Base-by-base conservation (phyloP, 2,797 vertebrate species). In the Mus caroli region DNA sequence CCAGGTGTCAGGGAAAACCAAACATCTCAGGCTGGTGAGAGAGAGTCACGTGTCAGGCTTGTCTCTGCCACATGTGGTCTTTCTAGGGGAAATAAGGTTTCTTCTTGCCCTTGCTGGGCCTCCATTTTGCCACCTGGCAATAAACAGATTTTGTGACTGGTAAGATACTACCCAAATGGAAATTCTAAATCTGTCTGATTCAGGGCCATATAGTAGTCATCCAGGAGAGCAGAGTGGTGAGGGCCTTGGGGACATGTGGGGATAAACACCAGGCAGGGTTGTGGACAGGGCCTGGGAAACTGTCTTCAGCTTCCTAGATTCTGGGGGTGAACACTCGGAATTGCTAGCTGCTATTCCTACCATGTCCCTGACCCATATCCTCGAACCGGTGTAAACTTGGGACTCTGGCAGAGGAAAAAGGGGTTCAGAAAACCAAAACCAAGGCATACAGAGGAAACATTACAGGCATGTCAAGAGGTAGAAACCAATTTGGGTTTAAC, bases 91-190 rank as follows among this genome's bases (percentile, higher is more conserved):
- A 54, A 62, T 1, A 24, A 34, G 46, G 75, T 87, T 34, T 26
- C 11, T 10, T 31, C 89, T 11, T 71, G 26, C 10, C 62, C 69
- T 94, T 17, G 0, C 60, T 6, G 31, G 31, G 50, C 10, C 31
- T 88, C 0, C 1, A 60, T 77, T 82, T 78, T 86, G 54, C 62
- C 88, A 77, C 3, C 11, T 3, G 13, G 73, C 40, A 50, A 11
- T 3, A 15, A 92, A 62, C 75, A 89, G 52, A 93, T 34, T 2
- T 26, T 17, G 52, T 76, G 11, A n/a, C 34, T 9, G 58, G 37
- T 62, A 54, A 88, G 73, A 75, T 83, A 83, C 93, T 50, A 26
- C 50, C 64, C 82, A 62, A 50, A 40, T 19, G 37, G 31, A 75
- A 75, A 4, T 12, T 87, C 34, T 64, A 0, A 8, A 4, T 76